Evolutionary conservation across 92 coral and sea anemone species (phyloP).

Genomic region (Anthopleura xanthogrammica): DNA sequence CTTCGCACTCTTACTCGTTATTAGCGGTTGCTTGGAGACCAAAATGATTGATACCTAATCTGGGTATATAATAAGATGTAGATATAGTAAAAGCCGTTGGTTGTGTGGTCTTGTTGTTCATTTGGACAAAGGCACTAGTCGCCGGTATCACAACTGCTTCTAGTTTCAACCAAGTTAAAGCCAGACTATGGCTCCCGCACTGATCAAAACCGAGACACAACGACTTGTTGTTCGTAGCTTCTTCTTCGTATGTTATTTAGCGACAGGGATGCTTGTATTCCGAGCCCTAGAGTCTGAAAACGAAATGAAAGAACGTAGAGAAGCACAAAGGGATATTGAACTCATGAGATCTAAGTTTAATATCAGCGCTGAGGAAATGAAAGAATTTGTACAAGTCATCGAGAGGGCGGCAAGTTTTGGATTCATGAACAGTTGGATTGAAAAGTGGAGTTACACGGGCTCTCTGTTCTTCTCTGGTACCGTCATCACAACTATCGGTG

Average conservation of each 20-base stretch:
- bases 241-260: constrained; percentile 57
- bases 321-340: constrained; percentile 51
- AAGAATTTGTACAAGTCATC: constrained; percentile 49
- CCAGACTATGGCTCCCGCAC: constrained; percentile 8
- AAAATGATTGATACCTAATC: constrained; percentile 4
- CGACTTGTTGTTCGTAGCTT: constrained; percentile 58
- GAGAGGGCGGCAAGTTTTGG: constrained; percentile 69
- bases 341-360: constrained; percentile 52
- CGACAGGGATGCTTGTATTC: constrained; percentile 75
- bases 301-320: constrained; percentile 48
- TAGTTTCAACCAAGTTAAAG: not conserved
- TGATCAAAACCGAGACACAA: constrained; percentile 63
- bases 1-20: constrained; percentile 17
- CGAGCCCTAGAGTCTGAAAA: constrained; percentile 65
- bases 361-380: constrained; percentile 63
- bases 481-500: constrained; percentile 93
- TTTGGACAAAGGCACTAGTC: constrained; percentile 7
- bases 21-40: constrained; percentile 17
- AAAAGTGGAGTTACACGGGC: constrained; percentile 90
- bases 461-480: constrained; percentile 94
- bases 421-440: constrained; percentile 65
- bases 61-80: not conserved
- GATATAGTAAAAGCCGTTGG: not conserved
- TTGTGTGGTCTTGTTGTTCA: not conserved
- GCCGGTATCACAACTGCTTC: not conserved